Base-by-base conservation (phyloP, 2,888 invertebrate genomes). In the Bellardia bayeri region DNA sequence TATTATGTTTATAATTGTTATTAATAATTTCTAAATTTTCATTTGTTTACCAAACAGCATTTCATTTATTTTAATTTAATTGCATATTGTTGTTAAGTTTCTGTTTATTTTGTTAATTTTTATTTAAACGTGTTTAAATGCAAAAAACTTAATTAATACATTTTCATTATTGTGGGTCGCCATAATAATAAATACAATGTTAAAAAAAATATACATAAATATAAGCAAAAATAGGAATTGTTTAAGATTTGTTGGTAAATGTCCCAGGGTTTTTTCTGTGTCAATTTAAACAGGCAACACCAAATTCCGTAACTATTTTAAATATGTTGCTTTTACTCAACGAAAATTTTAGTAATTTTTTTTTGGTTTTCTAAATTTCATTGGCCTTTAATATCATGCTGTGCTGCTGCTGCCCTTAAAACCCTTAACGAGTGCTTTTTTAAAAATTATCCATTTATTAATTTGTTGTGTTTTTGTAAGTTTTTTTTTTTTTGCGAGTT, bases 401-500 rank as follows among this genome's bases (percentile, higher is more conserved):
- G 6, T 51, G 3, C 8, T 23, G 8, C 7, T 56, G 13, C 9
- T 33, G 61, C 61, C 2, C 3, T 61, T 33, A 33, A 61, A 61
- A 61, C 37, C 61, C 61, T 33, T 61, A 61, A 61, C 33, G 13
- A 37, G 33, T 61, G 61, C 30, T 4, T 61, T 61, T 61, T 33
- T 4, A 37, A 61, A 13, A 13, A 33, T 14, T 2, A 2, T 14
- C 7, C 6, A 37, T 14, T 61, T 61, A 23, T 23, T 23, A 23
- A 23, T 61, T 61, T 61, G 61, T 14, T 3, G 33, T 61, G 14
- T 61, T 33, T 33, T 61, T 61, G 7, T 33, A 33, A 61, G 33
- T 2, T 58, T 8, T 63, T 63, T 82, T 69, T 56, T 56, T 81
- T 71, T 82, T 69, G 82, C 82, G 82, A 82, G 82, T 76, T 82